phyloP scores from a whole-genome alignment of 2,888 invertebrate species.

The Aphrophora alni region DNA sequence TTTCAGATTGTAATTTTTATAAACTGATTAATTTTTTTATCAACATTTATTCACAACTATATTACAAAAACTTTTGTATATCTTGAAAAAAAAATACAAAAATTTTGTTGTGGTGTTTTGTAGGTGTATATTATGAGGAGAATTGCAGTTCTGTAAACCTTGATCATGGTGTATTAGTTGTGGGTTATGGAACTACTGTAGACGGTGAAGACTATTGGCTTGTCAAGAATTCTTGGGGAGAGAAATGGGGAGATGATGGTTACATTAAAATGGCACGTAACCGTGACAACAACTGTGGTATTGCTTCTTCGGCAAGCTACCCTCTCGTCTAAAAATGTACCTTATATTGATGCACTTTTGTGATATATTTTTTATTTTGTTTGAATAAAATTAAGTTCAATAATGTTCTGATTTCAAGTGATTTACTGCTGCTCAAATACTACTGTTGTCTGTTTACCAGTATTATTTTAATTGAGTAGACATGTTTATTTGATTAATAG shows the following conservation, averaged over 20 bases:
- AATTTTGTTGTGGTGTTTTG: no score
- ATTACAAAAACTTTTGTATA: no score
- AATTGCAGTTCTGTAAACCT: conserved; percentile 72
- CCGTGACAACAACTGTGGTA: conserved; percentile 83
- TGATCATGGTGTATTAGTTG: conserved; percentile 86
- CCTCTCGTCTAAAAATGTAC: conserved; percentile 72
- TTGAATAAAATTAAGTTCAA: background rate
- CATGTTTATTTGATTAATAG: no score
- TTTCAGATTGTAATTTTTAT: no score
- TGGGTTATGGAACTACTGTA: conserved; percentile 78
- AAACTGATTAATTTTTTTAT: no score
- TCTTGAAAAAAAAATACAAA: no score
- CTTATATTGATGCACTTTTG: background rate
- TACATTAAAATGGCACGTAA: conserved; percentile 91
- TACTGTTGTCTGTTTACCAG: background rate
- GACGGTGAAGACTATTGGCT: conserved; percentile 77
- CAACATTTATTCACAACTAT: no score
- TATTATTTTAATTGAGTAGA: background rate
- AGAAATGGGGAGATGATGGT: conserved; percentile 81
- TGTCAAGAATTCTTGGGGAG: conserved; percentile 87
- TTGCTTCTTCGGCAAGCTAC: conserved; percentile 83
- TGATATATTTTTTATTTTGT: background rate
- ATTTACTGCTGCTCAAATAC: background rate
- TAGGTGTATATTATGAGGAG: conserved; percentile 78
- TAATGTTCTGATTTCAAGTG: background rate